Evolutionary conservation across 53 echinoderm and acorn worm genomes (phyloP).

Genomic region (Paracentrotus lividus): DNA sequence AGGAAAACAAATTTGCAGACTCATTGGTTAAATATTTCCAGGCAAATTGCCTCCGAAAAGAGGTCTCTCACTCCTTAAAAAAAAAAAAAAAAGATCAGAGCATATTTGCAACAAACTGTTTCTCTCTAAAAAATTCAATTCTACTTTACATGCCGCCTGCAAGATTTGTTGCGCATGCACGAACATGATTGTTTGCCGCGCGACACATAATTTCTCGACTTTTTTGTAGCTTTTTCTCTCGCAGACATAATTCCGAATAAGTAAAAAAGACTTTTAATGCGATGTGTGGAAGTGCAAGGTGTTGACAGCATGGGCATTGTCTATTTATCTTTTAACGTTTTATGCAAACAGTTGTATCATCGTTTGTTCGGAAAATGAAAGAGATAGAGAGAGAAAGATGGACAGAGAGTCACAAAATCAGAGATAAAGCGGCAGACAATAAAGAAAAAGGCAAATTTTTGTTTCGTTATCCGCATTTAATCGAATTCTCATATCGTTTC

Average conservation of each 20-base stretch:
- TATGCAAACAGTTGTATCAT: neutral
- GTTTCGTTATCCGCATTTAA: neutral
- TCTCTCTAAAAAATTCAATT: neutral
- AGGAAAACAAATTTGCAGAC: constrained; percentile 38
- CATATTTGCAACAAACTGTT: neutral
- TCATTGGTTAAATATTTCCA: constrained; percentile 27
- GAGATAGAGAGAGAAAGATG: neutral
- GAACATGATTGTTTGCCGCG: neutral
- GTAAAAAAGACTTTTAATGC: neutral
- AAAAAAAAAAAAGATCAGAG: no score
- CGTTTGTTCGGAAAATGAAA: neutral
- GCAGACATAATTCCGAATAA: neutral
- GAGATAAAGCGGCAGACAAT: neutral
- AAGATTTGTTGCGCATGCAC: constrained; percentile 17
- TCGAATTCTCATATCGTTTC: neutral
- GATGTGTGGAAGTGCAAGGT: neutral
- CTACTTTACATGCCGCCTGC: neutral
- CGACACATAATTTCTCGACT: neutral
- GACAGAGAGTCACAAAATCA: neutral
- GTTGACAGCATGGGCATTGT: neutral
- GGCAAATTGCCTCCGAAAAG: neutral
- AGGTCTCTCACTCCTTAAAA: neutral
- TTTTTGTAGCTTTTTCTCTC: neutral
- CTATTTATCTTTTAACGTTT: neutral
- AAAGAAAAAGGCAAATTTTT: neutral